Evolutionary conservation across 2,888 invertebrate species (phyloP), one percentile per base, ranked within the genome.

Genomic region (Allacma fusca): DNA sequence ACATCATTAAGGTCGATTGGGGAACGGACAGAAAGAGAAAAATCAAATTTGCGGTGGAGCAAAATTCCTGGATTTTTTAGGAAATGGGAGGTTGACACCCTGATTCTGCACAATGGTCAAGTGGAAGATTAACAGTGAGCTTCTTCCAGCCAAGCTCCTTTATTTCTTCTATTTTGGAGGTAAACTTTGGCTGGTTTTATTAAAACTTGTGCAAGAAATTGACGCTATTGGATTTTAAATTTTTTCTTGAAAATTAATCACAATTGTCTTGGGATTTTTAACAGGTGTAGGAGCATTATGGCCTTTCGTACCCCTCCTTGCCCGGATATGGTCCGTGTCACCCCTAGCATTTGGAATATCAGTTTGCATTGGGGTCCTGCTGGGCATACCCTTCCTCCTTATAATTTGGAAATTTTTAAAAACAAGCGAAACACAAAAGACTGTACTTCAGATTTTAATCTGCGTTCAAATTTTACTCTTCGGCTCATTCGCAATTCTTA

Each of bases 91-190:
- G n/a, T n/a, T n/a, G n/a, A n/a, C n/a, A n/a, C n/a, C n/a, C n/a
- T n/a, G n/a, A n/a, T n/a, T n/a, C n/a, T n/a, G n/a, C n/a, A n/a
- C n/a, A n/a, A n/a, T n/a, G n/a, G n/a, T n/a, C n/a, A n/a, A n/a
- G n/a, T 62, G 19, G 29, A 74, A 74, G n/a, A 21, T 74, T 4
- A 74, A 74, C 23, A 34, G 13, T n/a, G 62, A 62, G 5, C 43
- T 28, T 12, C 64, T 74, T 21, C 74, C 74, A 2, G 40, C 62
- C 43, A 74, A 74, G 26, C 24, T 74, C 23, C 74, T 64, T 40
- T 74, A 74, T 23, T 74, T 74, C 1, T 40, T 64, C 5, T 74
- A 34, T 40, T 74, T 40, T 64, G 74, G 74, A 64, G 74, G 74
- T 74, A 43, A 50, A 26, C 23, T 43, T 2, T 24, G 12, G 21